phyloP scores from a whole-genome alignment of 1,140 invertebrate genomes.

The Bombus haemorrhoidalis region DNA sequence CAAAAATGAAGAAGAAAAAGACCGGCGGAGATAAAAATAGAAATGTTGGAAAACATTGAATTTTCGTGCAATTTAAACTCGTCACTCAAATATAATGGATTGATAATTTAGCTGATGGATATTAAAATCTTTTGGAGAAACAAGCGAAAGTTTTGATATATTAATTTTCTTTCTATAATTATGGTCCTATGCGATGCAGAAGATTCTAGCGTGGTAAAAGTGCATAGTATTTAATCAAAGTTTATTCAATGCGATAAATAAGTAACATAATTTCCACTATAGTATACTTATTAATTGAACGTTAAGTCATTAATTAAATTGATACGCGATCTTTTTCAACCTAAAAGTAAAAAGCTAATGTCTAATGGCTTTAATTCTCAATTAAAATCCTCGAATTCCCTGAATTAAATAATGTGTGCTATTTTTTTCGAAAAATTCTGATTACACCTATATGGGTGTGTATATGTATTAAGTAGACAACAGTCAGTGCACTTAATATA shows the following conservation, averaged over 20 bases:
- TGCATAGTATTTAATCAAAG: too few relatives aligned
- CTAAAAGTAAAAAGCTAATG: not conserved
- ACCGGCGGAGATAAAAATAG: not conserved
- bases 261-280: not conserved
- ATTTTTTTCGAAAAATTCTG: not conserved
- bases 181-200: fast-evolving
- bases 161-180: not conserved
- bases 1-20: not conserved
- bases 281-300: not conserved
- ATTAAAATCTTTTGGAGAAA: not conserved
- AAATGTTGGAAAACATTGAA: not conserved
- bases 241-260: too few relatives aligned
- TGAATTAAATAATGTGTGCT: too few relatives aligned
- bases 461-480: too few relatives aligned
- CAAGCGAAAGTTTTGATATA: not conserved
- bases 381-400: too few relatives aligned
- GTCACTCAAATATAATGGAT: not conserved
- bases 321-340: not conserved
- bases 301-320: not conserved
- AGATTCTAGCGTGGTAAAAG: too few relatives aligned
- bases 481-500: too few relatives aligned
- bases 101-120: not conserved
- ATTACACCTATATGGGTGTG: not conserved
- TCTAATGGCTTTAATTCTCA: too few relatives aligned
- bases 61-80: not conserved